Conservation (phyloP, 2,888 invertebrate species). For the Sphinx pinastri region DNA sequence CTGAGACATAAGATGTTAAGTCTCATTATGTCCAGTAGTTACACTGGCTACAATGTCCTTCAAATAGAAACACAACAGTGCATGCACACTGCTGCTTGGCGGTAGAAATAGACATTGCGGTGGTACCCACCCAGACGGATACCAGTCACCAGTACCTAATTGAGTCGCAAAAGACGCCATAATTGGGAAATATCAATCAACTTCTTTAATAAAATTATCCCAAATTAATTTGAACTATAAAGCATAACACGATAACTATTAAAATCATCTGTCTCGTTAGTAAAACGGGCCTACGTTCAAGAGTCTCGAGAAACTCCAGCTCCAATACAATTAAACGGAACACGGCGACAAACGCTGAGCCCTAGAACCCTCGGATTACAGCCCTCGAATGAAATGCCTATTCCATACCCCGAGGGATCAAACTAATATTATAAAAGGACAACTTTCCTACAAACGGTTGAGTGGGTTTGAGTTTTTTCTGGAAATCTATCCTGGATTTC, state of each 20-base stretch:
- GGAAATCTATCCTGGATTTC: not conserved
- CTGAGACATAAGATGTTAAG: no score
- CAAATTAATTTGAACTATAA: not conserved
- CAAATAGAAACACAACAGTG: no score
- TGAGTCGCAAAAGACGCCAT: not conserved
- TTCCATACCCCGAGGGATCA: conserved; percentile 9
- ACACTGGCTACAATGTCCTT: no score
- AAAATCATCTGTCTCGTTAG: conserved; percentile 3
- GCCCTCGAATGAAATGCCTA: conserved; percentile 14
- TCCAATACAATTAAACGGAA: conserved; percentile 15
- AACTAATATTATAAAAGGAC: conserved; percentile 9
- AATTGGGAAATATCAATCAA: not conserved
- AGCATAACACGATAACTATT: not conserved
- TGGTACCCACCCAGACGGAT: no score
- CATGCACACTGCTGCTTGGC: no score
- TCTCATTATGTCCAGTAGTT: no score
- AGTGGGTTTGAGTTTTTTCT: not conserved
- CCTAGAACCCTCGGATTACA: conserved; percentile 18
- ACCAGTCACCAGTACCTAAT: no score
- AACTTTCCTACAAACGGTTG: not conserved
- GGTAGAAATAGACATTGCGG: no score
- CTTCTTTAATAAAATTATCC: not conserved
- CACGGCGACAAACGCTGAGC: not conserved
- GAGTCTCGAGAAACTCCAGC: conserved; percentile 3
- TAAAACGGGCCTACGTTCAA: not conserved